Conservation (phyloP, 1,140 invertebrate species). For the Argopecten irradians region DNA sequence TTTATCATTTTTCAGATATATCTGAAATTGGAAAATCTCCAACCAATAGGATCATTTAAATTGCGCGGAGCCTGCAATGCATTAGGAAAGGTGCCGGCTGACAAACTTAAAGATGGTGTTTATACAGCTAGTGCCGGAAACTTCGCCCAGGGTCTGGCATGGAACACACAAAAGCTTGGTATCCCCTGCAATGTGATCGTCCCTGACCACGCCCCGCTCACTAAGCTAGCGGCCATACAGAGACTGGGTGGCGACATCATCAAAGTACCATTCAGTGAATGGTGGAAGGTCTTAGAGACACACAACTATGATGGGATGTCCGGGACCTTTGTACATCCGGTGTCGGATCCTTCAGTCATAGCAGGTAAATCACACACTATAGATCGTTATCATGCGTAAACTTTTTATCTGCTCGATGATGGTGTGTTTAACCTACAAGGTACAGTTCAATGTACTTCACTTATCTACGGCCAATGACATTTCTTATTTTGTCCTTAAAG, state of each 20-base stretch:
- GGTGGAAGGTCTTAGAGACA: constrained; percentile 65
- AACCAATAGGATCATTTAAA: constrained; percentile 71
- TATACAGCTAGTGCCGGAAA: constrained; percentile 73
- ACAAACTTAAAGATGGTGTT: constrained; percentile 58
- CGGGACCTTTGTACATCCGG: constrained; percentile 71
- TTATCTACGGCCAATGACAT: no score
- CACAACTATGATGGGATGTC: constrained; percentile 57
- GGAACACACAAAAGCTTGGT: constrained; percentile 51
- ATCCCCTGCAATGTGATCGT: constrained; percentile 64
- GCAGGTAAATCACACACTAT: constrained; percentile 70
- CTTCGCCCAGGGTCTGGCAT: constrained; percentile 69
- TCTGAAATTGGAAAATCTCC: constrained; percentile 72
- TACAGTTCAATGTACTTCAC: no score
- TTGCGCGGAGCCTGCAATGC: constrained; percentile 68
- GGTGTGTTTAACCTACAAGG: no score
- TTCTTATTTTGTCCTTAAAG: no score
- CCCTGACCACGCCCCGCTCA: constrained; percentile 63
- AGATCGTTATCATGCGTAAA: no score
- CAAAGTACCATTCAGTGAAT: constrained; percentile 65
- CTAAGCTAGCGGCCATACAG: constrained; percentile 62
- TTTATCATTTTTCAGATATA: constrained; percentile 61
- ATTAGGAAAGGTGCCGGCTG: constrained; percentile 50
- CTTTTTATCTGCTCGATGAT: no score
- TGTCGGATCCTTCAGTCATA: constrained; percentile 65
- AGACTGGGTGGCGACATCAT: constrained; percentile 60